Evolutionary conservation across 37 sponge, comb jelly and placozoan species (phyloP), one percentile per base, ranked within the genome.

Genomic region (Halisarca cf. caerulea): DNA sequence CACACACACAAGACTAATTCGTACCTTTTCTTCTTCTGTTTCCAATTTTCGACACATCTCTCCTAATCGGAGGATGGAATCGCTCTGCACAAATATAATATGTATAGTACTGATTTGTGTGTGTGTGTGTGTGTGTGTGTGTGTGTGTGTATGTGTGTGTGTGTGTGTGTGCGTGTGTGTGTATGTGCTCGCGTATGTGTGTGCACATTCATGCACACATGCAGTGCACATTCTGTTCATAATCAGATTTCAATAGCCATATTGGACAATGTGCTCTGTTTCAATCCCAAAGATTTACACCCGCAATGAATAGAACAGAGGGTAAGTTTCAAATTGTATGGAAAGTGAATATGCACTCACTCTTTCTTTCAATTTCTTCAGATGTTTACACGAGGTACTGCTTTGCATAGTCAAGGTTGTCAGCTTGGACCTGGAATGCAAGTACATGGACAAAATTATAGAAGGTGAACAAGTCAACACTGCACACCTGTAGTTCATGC

Each of bases 31-130:
- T 82, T 98, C 99, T 68, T 98, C 99, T 23, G 99, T 96, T 82
- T 98, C 99, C 85, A 91, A 70, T 82, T 98, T 98, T 17, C 99
- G 85, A 80, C 96, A 94, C 91, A 98, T 94, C 82, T 98, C 99
- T 58, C 93, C 82, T 66, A 94, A 42, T 58, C 81, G 89, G 58
- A 98, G 78, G 59, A 94, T 90, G 23, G 71, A 69, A 66, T 91
- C 95, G 42, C 94, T 91, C 93, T 97, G 53, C n/a, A n/a, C n/a
- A n/a, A n/a, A n/a, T n/a, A n/a, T n/a, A n/a, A n/a, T n/a, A n/a
- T n/a, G n/a, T n/a, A n/a, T n/a, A n/a, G n/a, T n/a, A n/a, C n/a
- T n/a, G n/a, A n/a, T n/a, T n/a, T n/a, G 51, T 47, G 51, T 47
- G 55, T 47, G 51, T 47, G 51, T 47, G 51, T 47, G 51, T 47